Evolutionary conservation across 2,113 vertebrate species (phyloP).

Genomic region (Ceyx melanurus): DNA sequence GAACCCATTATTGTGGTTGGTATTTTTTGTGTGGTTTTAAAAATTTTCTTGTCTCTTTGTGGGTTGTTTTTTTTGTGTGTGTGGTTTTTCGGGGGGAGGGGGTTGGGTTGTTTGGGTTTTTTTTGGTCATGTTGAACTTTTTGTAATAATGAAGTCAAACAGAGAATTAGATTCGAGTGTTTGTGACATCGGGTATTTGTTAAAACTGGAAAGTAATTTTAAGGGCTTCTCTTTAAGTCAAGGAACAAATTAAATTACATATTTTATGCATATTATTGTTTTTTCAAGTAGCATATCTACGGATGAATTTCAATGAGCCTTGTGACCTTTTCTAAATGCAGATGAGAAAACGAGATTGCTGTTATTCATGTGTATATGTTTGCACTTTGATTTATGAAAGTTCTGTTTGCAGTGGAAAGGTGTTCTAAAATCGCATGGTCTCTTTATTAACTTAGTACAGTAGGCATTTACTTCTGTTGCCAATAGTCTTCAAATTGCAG

Average conservation of each 20-base stretch:
- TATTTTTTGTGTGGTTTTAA: too few species aligned
- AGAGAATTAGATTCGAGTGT: background rate
- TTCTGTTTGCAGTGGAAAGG: conserved; percentile 26
- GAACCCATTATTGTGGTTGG: accelerated
- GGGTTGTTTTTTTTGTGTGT: too few species aligned
- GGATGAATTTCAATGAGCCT: conserved; percentile 36
- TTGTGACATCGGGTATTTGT: background rate
- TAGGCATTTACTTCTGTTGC: conserved; percentile 81
- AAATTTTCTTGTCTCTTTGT: too few species aligned
- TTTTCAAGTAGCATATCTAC: background rate
- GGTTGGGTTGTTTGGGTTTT: background rate
- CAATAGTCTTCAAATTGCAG: conserved; percentile 82
- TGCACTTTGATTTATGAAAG: conserved; percentile 29
- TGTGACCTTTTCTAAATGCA: conserved; percentile 51
- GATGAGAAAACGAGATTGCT: background rate
- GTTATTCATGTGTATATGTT: conserved; percentile 12
- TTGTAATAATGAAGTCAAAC: background rate
- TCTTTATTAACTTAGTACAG: conserved; percentile 79
- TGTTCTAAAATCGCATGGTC: conserved; percentile 60
- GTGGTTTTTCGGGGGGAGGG: too few species aligned
- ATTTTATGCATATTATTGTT: background rate
- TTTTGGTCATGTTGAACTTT: background rate
- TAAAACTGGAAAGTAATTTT: background rate
- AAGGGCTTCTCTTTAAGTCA: background rate
- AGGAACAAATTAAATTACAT: background rate